phyloP scores from a whole-genome alignment of 2,888 invertebrate genomes.

The Folsomia candida region DNA sequence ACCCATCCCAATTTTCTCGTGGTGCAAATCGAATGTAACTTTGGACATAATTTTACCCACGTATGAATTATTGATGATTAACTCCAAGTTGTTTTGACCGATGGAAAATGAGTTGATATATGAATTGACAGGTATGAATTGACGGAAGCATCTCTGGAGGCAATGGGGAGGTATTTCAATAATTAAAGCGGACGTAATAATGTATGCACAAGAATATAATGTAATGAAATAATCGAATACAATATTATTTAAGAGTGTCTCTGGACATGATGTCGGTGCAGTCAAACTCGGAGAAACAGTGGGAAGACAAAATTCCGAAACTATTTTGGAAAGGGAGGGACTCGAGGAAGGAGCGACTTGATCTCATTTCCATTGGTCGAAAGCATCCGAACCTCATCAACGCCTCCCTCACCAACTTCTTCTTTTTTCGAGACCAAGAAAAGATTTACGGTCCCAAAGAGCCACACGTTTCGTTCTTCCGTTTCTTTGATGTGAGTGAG shows the following conservation, averaged over 20 bases:
- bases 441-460: constrained; percentile 80
- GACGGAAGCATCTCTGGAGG: constrained; percentile 85
- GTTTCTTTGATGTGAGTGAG: constrained; percentile 82
- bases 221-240: no score
- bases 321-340: constrained; percentile 93
- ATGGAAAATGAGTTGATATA: no score
- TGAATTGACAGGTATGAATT: constrained; percentile 93
- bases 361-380: constrained; percentile 75
- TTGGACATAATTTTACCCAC: constrained; percentile 91
- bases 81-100: no score
- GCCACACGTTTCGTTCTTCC: constrained; percentile 81
- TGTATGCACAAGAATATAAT: no score
- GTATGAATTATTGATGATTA: no score
- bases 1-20: constrained; percentile 81
- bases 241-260: no score
- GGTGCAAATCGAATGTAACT: constrained; percentile 87
- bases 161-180: constrained; percentile 82
- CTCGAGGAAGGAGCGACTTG: constrained; percentile 77
- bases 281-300: constrained; percentile 67
- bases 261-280: constrained; percentile 88
- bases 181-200: no score
- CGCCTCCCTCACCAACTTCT: constrained; percentile 90
- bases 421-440: constrained; percentile 85
- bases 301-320: constrained; percentile 71
- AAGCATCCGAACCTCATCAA: constrained; percentile 77